Percentiles rank a stretch among this genome's conserved stretches.
Evolutionary conservation across 2,888 invertebrate genomes (phyloP).

Genomic region (Philonicus albiceps): DNA sequence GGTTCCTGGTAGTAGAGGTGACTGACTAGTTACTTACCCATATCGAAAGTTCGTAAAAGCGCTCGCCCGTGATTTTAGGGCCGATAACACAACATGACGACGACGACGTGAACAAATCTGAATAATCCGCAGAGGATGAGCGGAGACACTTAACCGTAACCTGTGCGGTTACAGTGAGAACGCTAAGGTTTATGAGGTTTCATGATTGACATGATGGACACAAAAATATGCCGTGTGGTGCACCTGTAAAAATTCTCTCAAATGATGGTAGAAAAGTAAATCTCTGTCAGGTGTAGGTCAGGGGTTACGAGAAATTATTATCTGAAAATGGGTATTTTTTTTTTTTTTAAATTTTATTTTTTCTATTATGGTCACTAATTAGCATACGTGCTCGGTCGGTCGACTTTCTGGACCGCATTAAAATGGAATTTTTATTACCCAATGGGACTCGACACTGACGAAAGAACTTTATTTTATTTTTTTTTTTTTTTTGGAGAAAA

Average conservation of each 20-base stretch:
- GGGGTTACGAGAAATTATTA: slow-evolving; percentile 43
- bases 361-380: slow-evolving; percentile 41
- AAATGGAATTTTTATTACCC: slow-evolving; percentile 19
- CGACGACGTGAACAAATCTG: not conserved
- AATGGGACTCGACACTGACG: slow-evolving; percentile 29
- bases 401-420: not conserved
- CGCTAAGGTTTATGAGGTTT: not conserved
- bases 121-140: not conserved
- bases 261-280: slow-evolving; percentile 20
- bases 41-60: slow-evolving; percentile 22
- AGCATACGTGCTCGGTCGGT: slow-evolving; percentile 22
- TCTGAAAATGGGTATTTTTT: slow-evolving; percentile 35
- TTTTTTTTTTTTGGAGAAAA: not conserved
- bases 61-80: not conserved
- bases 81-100: too few species aligned
- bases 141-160: not conserved
- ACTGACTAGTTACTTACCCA: not conserved
- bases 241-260: slow-evolving; percentile 6
- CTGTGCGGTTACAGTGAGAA: not conserved
- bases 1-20: not conserved
- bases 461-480: too few species aligned
- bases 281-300: slow-evolving; percentile 48
- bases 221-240: slow-evolving; percentile 4
- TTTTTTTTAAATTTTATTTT: too few species aligned
- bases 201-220: not conserved